Conservation (phyloP, 1,140 invertebrate species). For the Drosophila pseudoobscura region DNA sequence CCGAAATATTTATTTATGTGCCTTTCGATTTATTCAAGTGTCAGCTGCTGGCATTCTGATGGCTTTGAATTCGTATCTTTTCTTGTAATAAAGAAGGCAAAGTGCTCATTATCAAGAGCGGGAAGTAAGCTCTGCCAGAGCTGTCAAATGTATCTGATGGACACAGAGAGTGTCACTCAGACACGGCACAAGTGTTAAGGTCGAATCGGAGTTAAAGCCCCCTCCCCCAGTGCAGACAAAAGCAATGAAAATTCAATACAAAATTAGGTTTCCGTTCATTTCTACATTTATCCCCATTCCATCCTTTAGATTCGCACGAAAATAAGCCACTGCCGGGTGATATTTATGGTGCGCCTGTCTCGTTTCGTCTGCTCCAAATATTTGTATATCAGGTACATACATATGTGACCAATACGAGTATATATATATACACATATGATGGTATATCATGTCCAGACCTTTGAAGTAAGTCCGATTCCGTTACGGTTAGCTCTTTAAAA, state of each 20-base stretch:
- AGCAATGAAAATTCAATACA: constrained; percentile 17
- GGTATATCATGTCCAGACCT: constrained; percentile 32
- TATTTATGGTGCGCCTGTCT: too few species aligned
- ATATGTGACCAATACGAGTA: neutral
- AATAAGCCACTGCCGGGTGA: too few species aligned
- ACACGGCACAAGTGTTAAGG: constrained; percentile 37
- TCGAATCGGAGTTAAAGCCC: constrained; percentile 28
- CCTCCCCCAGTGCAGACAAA: constrained; percentile 9
- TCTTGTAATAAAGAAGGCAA: constrained; percentile 34
- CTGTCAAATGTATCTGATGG: constrained; percentile 47
- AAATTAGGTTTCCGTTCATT: too few species aligned
- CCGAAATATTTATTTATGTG: constrained; percentile 20
- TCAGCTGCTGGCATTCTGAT: constrained; percentile 19
- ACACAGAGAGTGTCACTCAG: constrained; percentile 38
- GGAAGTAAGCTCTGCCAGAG: constrained; percentile 29
- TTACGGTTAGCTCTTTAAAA: constrained; percentile 43
- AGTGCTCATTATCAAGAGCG: constrained; percentile 56
- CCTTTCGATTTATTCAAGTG: constrained; percentile 65
- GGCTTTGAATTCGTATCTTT: constrained; percentile 43
- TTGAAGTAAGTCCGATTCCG: constrained; percentile 43
- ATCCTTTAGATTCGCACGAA: too few species aligned
- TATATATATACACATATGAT: neutral
- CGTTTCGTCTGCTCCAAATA: too few species aligned
- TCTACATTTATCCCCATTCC: too few species aligned
- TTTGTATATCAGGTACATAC: too few species aligned